A percentile compares a stretch with the other conserved stretches of the same genome.
These are phyloP conservation scores for Phania funesta DNA, from an alignment of 2,888 invertebrate species.

Conservation along the genomic window DNA sequence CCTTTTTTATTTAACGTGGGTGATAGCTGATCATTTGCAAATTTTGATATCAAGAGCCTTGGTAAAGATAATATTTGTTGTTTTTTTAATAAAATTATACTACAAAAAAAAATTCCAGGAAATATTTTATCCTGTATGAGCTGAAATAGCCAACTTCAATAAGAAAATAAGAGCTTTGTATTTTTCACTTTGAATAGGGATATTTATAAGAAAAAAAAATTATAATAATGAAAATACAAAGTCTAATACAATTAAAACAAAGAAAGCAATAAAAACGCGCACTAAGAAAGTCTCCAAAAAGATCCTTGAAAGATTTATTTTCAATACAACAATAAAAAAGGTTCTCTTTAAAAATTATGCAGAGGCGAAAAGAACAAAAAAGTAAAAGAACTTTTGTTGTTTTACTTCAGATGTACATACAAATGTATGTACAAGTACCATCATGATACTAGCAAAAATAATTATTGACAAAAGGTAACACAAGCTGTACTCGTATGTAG, in stretches of 20 bases:
- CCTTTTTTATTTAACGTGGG: no score
- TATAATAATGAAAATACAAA: not conserved
- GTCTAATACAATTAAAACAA: not conserved
- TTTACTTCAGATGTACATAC: no score
- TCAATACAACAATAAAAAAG: not conserved
- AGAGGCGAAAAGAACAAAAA: not conserved
- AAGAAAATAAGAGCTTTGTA: no score
- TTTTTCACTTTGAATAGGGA: no score
- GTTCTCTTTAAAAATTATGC: not conserved
- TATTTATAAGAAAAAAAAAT: not conserved
- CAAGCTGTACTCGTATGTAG: conserved; percentile 1
- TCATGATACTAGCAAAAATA: conserved; percentile 8
- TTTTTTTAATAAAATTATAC: no score
- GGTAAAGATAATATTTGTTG: no score
- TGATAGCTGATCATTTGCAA: no score
- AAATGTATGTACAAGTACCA: not conserved
- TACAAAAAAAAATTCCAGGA: no score
- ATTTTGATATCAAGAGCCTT: no score
- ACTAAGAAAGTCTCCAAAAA: not conserved
- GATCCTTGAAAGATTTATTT: not conserved
- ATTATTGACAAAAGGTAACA: conserved; percentile 47
- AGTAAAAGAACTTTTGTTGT: conserved; percentile 3
- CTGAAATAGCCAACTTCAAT: no score
- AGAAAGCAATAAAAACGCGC: not conserved
- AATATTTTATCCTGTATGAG: no score